Conservation (phyloP, 2,888 invertebrate genomes). For the Beris morrisii region DNA sequence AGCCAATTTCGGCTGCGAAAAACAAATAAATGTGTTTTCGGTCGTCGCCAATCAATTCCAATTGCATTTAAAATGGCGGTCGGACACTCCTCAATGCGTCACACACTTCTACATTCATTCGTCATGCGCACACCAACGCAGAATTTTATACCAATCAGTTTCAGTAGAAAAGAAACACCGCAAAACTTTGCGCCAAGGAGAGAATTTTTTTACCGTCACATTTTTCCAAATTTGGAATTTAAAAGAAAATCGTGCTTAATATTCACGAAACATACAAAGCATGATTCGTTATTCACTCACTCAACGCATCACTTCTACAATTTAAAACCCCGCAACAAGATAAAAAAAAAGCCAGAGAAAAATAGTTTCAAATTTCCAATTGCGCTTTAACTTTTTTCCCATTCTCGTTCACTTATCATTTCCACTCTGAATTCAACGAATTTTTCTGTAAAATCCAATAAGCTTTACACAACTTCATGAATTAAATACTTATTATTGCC, state of each 20-base stretch:
- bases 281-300: too few relatives aligned
- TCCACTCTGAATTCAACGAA: too few relatives aligned
- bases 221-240: constrained; percentile 31
- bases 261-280: too few relatives aligned
- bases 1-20: too few relatives aligned
- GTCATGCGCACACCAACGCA: constrained; percentile 18
- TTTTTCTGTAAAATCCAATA: not conserved
- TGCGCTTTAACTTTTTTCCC: too few relatives aligned
- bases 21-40: not conserved
- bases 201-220: not conserved
- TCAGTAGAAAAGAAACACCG: constrained; percentile 19
- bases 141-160: not conserved
- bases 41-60: constrained; percentile 1
- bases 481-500: not conserved
- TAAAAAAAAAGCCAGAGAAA: too few relatives aligned
- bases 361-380: too few relatives aligned
- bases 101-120: constrained; percentile 47
- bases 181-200: constrained; percentile 28
- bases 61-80: constrained; percentile 59
- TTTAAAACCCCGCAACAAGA: too few relatives aligned
- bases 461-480: not conserved
- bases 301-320: too few relatives aligned
- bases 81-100: constrained; percentile 66
- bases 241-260: constrained; percentile 4
- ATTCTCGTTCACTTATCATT: too few relatives aligned